Evolutionary conservation across 2,113 vertebrate genomes (phyloP), one percentile per base, ranked within the genome.

Genomic region (Larimichthys polyactis): DNA sequence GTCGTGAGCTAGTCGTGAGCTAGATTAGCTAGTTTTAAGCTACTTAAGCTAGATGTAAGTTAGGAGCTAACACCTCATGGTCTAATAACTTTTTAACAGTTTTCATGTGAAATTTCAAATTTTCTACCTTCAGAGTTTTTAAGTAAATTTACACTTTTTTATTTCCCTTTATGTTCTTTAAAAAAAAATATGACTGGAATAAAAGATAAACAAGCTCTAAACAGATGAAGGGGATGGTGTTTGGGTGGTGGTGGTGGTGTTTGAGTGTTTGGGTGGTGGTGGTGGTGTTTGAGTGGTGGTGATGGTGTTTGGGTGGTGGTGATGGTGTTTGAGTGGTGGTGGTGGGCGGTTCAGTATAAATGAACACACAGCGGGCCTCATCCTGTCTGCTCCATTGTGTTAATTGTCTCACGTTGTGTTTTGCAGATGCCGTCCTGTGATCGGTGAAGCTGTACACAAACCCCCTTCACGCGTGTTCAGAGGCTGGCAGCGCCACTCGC

Each of bases 351-450:
- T 40, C 27, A 57, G 73, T n/a, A 66, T 59, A 55, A 62, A 78
- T 73, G 55, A 80, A 82, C 57, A 77, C 67, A 79, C 68, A 67
- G 52, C 43, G 60, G 65, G 60, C 79, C 79, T 85, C 72, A 67
- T 71, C 78, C 83, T 83, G 73, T 81, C 77, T 78, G 67, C 3
- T 70, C 55, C 55, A 64, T 51, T 72, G 78, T 89, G 65, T 72
- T 72, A 69, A 85, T 84, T 71, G 68, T 57, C 17, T 8, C 44
- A 73, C 32, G 1, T 52, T 75, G 20, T 75, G 49, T 66, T 63
- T 75, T 44, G 64, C 69, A 66, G 49, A 71, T 51, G 4, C 43
- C 32, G 62, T 78, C 32, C 78, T 66, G 71, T 62, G 74, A 75
- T 74, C 71, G 43, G 48, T 63, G 69, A 19, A 68, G 46, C 79